These are phyloP conservation scores for Hassar affinis DNA, from an alignment of 2,113 vertebrate genomes.

Conservation along the genomic window DNA sequence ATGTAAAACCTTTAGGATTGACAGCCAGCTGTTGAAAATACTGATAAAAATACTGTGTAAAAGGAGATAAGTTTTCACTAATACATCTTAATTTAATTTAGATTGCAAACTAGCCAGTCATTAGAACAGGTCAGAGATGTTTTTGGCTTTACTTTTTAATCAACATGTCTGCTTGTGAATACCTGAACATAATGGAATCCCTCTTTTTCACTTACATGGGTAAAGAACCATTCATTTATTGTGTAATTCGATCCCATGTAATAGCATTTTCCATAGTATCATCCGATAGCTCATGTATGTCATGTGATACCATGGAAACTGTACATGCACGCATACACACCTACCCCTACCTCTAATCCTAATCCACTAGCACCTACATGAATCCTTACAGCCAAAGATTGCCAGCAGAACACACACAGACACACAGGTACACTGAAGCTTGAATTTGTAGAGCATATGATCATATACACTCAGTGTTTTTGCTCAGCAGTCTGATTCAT, in stretches of 20 bases:
- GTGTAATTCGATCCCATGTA: neutral
- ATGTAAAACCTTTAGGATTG: neutral
- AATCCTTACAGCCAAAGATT: no score
- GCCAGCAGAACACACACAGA: neutral
- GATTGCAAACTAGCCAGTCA: neutral
- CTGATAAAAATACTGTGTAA: neutral
- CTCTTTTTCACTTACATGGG: neutral
- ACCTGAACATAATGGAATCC: neutral
- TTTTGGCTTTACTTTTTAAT: neutral
- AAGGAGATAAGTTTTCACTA: neutral
- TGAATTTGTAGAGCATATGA: neutral
- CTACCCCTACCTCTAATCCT: neutral
- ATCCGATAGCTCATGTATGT: neutral
- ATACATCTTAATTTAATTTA: neutral
- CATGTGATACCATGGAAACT: slow-evolving; percentile 12
- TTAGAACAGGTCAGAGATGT: neutral
- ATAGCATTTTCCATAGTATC: neutral
- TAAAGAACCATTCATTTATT: neutral
- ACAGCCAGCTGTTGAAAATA: neutral
- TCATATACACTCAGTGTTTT: neutral
- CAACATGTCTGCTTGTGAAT: neutral
- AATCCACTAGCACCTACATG: neutral
- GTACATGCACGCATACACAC: neutral
- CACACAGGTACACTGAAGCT: neutral
- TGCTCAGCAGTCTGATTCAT: neutral